Base-by-base conservation (phyloP, 2,113 vertebrate genomes). In the Carlito syrichta region DNA sequence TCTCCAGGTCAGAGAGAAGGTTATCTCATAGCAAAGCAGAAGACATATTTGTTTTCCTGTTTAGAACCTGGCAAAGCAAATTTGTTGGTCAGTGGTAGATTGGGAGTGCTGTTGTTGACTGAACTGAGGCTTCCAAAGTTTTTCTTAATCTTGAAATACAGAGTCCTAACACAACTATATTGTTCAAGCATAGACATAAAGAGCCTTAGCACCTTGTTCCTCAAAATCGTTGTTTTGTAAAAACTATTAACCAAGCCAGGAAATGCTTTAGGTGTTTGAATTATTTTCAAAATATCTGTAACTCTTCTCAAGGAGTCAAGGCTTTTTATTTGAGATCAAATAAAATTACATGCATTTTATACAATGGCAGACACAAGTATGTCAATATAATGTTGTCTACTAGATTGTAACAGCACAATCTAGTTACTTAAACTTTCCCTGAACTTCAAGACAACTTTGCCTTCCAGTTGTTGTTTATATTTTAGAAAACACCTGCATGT, bases 251-350 rank as follows among this genome's bases (percentile, higher is more conserved):
- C 19, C 78, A 62, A 78, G 5, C 9, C 16, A 93, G 22, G 25
- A 79, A 76, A 74, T 71, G 14, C 7, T 60, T 38, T 43, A 0
- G 6, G 6, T 62, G 0, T 74, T 93, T 92, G 45, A 96, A 78
- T 90, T 97, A 60, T 66, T 96, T 79, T 10, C 23, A 2, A 32
- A 63, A 8, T 93, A 91, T 30, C n/a, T 54, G 38, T 4, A 48
- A 82, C 23, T 78, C n/a, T 54, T 88, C 68, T 83, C n/a, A 58
- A 58, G 35, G 54, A 58, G 3, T 58, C 6, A 35, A 38, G 52
- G 17, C 23, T 89, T 97, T 94, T 89, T 76, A 95, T 93, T 73
- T 93, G 84, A 88, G 30, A 83, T 79, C 45, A 90, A 84, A 45
- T 86, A 22, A 77, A 60, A 73, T 69, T n/a, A 83, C 27, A 60